phyloP scores from a whole-genome alignment of 2,113 vertebrate species.

The Myxocyprinus asiaticus region DNA sequence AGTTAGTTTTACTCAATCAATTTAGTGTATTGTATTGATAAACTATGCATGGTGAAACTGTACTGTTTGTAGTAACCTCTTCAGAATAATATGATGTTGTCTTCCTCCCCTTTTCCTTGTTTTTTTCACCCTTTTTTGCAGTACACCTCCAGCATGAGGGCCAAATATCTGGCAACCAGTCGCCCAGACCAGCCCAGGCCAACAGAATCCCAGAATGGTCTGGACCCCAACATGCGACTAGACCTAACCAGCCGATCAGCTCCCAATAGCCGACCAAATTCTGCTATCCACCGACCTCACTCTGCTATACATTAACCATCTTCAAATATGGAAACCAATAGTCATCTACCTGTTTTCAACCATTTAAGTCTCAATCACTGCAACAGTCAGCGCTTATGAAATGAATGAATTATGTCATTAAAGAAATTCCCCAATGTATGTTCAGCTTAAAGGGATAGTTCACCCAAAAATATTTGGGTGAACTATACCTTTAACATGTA shows the following conservation, averaged over 20 bases:
- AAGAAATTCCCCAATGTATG: neutral
- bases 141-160: constrained; percentile 99
- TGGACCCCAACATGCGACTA: constrained; percentile 81
- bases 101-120: neutral
- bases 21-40: neutral
- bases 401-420: constrained; percentile 5
- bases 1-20: too few species aligned
- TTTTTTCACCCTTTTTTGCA: constrained; percentile 61
- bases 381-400: neutral
- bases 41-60: neutral
- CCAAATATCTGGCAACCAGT: constrained; percentile 90
- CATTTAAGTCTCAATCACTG: neutral
- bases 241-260: constrained; percentile 75
- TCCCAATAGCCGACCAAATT: constrained; percentile 74
- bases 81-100: constrained; percentile 10
- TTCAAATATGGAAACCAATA: neutral
- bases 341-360: neutral
- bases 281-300: constrained; percentile 68
- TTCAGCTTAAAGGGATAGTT: neutral
- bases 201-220: constrained; percentile 53
- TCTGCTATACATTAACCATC: constrained; percentile 53
- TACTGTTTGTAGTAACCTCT: neutral
- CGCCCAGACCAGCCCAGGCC: constrained; percentile 83
- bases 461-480: too few species aligned
- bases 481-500: too few species aligned